Percentiles rank a stretch among this genome's conserved stretches.
These are phyloP conservation scores for Aspidiotus rigidus DNA, from an alignment of 2,888 invertebrate genomes.

Conservation along the genomic window DNA sequence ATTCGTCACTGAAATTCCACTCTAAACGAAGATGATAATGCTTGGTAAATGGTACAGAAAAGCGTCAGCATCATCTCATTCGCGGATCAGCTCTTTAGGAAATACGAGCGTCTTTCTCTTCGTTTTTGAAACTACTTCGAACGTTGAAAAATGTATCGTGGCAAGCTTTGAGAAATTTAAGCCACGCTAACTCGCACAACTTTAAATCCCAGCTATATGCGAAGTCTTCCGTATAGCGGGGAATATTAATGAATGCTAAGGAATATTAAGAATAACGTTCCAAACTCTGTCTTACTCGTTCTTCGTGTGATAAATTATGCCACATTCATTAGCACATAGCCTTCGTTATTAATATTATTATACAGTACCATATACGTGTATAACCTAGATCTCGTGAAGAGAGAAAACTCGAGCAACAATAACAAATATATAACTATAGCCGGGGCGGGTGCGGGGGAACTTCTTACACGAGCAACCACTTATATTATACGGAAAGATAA, in stretches of 20 bases:
- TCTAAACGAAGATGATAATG: no score
- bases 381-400: background rate
- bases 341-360: conserved; percentile 14
- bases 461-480: conserved; percentile 4
- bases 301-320: conserved; percentile 14
- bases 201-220: background rate
- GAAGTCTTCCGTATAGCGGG: background rate
- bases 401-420: conserved; percentile 7
- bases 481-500: background rate
- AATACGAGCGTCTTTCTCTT: no score
- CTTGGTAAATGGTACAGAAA: no score
- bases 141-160: background rate
- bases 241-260: conserved; percentile 17
- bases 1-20: no score
- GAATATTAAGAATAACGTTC: conserved; percentile 15
- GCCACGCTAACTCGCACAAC: conserved; percentile 2
- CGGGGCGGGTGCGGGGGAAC: background rate
- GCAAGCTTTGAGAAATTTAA: conserved; percentile 2
- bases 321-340: conserved; percentile 17
- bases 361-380: conserved; percentile 8
- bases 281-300: conserved; percentile 3
- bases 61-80: no score
- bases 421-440: conserved; percentile 1
- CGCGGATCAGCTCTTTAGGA: no score
- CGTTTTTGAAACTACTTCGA: background rate